Evolutionary conservation across 23 tunicate species (phyloP), one percentile per base, ranked within the genome.

Genomic region (Clavelina lepadiformis): DNA sequence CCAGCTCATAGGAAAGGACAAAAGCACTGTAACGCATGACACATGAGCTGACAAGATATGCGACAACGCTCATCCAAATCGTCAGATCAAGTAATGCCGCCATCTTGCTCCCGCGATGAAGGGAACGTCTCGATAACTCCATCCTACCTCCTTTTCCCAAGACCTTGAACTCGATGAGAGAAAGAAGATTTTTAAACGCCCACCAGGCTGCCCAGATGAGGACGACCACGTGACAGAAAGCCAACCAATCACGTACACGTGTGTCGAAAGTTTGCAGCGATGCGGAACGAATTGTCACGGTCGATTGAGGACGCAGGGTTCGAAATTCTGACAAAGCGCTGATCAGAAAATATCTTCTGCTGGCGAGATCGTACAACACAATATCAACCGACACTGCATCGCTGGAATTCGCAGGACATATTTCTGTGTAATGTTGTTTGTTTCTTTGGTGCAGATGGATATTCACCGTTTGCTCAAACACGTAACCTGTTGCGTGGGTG

Each of bases 61-160:
- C 36, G 0, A 76, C 73, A 24, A 76, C 36, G 3, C 33, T 36
- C 5, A 66, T 18, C 82, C 82, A 76, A 7, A 76, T 5, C 2
- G 37, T 28, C 5, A 64, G 7, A 29, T 54, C 62, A 19, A 71
- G 65, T 2, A 68, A 7, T 68, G 8, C 26, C 30, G 29, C 22
- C n/a, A 51, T n/a, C 24, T 15, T 29, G 24, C 53, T 47, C 22
- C 24, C 18, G 18, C 31, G 33, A 2, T 22, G 45, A 3, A 68
- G 22, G 1, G 73, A 68, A 21, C 73, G 52, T 49, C 21, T 32
- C 3, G 60, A 26, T 6, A 68, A 19, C 38, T 68, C 73, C 59
- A 20, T 20, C 18, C 59, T n/a, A 7, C 19, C 22, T 44, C 5
- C 31, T 30, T 68, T 51, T 3, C 46, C 31, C 2, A 68, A 29